Conservation (phyloP, 2,888 invertebrate genomes). For the Drosophila kokeensis region DNA sequence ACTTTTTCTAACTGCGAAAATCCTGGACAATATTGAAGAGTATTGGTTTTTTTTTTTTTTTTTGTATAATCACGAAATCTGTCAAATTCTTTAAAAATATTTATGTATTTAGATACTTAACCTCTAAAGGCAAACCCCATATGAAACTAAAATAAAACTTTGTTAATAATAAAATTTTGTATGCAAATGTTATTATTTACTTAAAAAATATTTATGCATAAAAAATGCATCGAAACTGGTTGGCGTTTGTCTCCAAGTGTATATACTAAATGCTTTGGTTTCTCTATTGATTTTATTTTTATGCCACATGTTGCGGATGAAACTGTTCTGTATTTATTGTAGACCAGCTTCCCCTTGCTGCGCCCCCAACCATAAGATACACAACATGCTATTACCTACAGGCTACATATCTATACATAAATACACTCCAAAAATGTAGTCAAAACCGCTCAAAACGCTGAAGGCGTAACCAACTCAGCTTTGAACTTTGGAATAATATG, state of each 20-base stretch:
- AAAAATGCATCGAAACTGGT: not conserved
- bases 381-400: constrained; percentile 24
- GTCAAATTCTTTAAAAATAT: not conserved
- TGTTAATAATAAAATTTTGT: not conserved
- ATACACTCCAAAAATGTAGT: too few relatives aligned
- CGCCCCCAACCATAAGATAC: constrained; percentile 24
- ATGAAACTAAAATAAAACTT: not conserved
- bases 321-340: constrained; percentile 4
- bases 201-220: not conserved
- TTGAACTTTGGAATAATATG: constrained; percentile 17
- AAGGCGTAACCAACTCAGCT: constrained; percentile 1
- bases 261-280: not conserved
- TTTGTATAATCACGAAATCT: not conserved
- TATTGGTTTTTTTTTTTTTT: not conserved
- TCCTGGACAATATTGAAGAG: not conserved
- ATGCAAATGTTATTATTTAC: not conserved
- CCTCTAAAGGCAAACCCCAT: not conserved
- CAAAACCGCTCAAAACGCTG: not conserved
- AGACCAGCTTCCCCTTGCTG: not conserved
- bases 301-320: not conserved
- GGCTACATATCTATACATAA: constrained; percentile 2
- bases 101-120: not conserved
- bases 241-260: not conserved
- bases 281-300: not conserved
- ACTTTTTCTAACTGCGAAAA: not conserved